phyloP scores from a whole-genome alignment of 2,888 invertebrate genomes.

The Imbricaverruca yamaguchii region DNA sequence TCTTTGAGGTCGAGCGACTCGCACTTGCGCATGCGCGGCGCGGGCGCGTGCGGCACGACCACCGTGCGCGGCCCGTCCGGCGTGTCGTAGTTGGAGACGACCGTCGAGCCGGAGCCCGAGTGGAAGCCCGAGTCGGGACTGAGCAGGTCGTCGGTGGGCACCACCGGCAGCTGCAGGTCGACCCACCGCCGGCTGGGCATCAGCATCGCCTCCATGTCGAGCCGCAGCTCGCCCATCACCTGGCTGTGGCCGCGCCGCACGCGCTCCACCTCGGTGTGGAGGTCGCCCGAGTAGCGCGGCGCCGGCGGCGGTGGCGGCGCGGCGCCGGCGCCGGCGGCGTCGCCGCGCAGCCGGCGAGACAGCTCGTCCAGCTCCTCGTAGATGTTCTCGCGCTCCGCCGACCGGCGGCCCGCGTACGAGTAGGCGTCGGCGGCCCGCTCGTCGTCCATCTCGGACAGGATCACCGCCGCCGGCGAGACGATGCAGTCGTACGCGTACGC shows the following conservation, averaged over 20 bases:
- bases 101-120: constrained; percentile 27
- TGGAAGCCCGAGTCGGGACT: constrained; percentile 76
- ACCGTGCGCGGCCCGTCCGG: background rate
- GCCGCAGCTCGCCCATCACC: constrained; percentile 75
- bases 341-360: constrained; percentile 19
- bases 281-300: constrained; percentile 40
- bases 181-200: constrained; percentile 54
- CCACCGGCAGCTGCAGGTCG: constrained; percentile 56
- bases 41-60: background rate
- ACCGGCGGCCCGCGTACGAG: background rate
- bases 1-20: constrained; percentile 10
- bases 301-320: constrained; percentile 2
- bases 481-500: constrained; percentile 66
- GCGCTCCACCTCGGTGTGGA: constrained; percentile 73
- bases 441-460: constrained; percentile 15
- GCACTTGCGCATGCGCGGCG: background rate
- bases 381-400: constrained; percentile 55
- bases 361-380: constrained; percentile 69
- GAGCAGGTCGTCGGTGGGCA: constrained; percentile 62
- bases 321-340: background rate
- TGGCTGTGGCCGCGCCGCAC: constrained; percentile 74
- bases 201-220: constrained; percentile 81
- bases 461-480: constrained; percentile 22
- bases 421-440: background rate
- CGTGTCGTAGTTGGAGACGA: constrained; percentile 13